These are phyloP conservation scores for Drosophila subquinaria DNA, from an alignment of 2,888 invertebrate genomes.

Conservation along the genomic window DNA sequence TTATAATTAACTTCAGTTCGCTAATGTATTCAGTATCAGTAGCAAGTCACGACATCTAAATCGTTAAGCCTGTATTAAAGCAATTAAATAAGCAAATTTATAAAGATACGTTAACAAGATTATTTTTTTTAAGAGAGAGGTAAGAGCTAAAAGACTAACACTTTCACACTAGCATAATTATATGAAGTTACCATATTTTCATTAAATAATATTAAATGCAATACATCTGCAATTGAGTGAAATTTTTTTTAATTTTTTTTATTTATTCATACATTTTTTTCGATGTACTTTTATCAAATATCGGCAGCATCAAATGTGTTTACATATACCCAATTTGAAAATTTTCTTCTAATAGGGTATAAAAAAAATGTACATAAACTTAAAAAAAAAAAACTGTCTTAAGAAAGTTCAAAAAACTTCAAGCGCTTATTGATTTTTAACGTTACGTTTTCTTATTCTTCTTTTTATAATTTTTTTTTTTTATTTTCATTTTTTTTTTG, in stretches of 20 bases:
- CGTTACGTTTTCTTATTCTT: neutral
- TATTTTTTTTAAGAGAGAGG: too few relatives aligned
- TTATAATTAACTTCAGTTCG: conserved; percentile 3
- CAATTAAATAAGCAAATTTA: neutral
- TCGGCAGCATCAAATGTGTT: neutral
- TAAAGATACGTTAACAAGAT: neutral
- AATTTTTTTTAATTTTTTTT: too few relatives aligned
- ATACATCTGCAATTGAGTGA: too few relatives aligned
- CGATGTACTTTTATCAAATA: too few relatives aligned
- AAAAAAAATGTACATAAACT: neutral
- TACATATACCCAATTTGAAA: neutral
- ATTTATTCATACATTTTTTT: too few relatives aligned
- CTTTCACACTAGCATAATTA: too few relatives aligned
- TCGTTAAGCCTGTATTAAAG: neutral
- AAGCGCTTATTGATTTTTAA: conserved; percentile 64
- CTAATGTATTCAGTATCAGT: neutral
- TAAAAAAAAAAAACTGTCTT: conserved; percentile 16
- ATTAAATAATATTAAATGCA: too few relatives aligned
- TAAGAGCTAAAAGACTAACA: too few relatives aligned
- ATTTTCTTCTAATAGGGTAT: neutral
- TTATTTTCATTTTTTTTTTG: conserved; percentile 18
- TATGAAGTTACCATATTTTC: too few relatives aligned
- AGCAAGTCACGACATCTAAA: neutral
- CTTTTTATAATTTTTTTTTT: neutral
- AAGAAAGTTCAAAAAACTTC: conserved; percentile 67